Base-by-base conservation (phyloP, 1,140 invertebrate genomes). In the Zophobas atratus region DNA sequence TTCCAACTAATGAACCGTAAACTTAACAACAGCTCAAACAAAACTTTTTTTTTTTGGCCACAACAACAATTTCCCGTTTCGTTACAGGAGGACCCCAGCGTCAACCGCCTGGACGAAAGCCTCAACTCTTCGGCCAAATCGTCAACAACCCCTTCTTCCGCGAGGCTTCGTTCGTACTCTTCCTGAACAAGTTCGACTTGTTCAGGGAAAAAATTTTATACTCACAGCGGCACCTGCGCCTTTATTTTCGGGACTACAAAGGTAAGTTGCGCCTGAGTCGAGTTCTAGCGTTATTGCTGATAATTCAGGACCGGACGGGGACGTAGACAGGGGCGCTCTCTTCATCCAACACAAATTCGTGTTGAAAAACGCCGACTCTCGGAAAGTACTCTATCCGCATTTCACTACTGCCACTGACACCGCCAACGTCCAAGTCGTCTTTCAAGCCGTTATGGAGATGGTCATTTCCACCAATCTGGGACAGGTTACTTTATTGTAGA, bases 131-230 rank as follows among this genome's bases (percentile, higher is more conserved):
- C 84, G 88, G 87, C 46, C 90, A 91, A 82, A 92, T 93, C 75
- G 89, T 90, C 46, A 92, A 92, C 81, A 92, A 92, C 84, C 86
- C 89, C 77, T 93, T 91, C 82, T 88, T 93, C 55, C 85, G 88
- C 77, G 89, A 92, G 49, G 90, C 92, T 1, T 91, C 91, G 0
- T 90, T 93, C 77, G 90, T 94, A 2, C 82, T 93, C 1, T 93
- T 94, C 84, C 86, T 94, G 20, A 94, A 94, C 84, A 94, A 94
- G 82, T 91, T 92, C 82, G 93, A 94, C 86, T 87, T 92, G 32
- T 89, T 94, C 76, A 86, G 90, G 78, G 91, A 93, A 80, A 92
- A 92, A 86, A 91, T 92, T 76, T 85, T 91, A 32, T 89, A 91
- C 83, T 92, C 91, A 35, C 89, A 90, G 48, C 82, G 91, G 41